Evolutionary conservation across 2,797 vertebrate species (phyloP).

Genomic region (Ataeniobius toweri): DNA sequence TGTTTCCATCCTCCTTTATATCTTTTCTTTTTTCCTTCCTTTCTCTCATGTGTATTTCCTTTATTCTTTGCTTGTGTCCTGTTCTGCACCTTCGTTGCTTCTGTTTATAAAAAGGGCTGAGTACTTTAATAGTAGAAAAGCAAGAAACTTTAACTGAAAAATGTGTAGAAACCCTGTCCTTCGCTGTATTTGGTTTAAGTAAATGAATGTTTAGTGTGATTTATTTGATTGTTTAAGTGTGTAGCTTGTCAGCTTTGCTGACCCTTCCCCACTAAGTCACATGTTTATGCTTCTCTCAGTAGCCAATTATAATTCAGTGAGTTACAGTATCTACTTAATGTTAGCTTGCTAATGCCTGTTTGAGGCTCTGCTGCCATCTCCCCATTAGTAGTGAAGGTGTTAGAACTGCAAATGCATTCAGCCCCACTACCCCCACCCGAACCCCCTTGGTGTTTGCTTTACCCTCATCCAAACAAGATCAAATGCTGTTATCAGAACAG

Average conservation of each 20-base stretch:
- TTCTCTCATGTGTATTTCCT: too few relatives aligned
- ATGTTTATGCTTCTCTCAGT: conserved; percentile 28
- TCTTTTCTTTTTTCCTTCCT: too few relatives aligned
- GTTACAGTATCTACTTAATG: conserved; percentile 32
- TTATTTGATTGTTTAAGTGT: not conserved
- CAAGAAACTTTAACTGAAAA: too few relatives aligned
- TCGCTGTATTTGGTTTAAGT: too few relatives aligned
- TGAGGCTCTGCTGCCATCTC: conserved; percentile 33
- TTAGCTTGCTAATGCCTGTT: conserved; percentile 23
- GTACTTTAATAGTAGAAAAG: too few relatives aligned
- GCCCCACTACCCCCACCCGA: not conserved
- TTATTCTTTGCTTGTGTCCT: too few relatives aligned
- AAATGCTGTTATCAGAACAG: conserved; percentile 59
- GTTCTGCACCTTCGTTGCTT: too few relatives aligned
- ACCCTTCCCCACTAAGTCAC: conserved; percentile 1
- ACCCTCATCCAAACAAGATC: conserved; percentile 62
- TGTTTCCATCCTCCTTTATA: too few relatives aligned
- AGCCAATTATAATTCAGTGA: conserved; percentile 43
- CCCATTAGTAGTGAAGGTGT: conserved; percentile 6
- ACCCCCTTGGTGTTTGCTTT: conserved; percentile 46
- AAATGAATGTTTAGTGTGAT: not conserved
- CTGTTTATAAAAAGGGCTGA: too few relatives aligned
- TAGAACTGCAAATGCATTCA: conserved; percentile 53
- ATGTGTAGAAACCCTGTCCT: too few relatives aligned
- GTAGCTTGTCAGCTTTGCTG: not conserved